Evolutionary conservation across 2,797 vertebrate species (phyloP), one percentile per base, ranked within the genome.

Genomic region (Sus cebifrons): DNA sequence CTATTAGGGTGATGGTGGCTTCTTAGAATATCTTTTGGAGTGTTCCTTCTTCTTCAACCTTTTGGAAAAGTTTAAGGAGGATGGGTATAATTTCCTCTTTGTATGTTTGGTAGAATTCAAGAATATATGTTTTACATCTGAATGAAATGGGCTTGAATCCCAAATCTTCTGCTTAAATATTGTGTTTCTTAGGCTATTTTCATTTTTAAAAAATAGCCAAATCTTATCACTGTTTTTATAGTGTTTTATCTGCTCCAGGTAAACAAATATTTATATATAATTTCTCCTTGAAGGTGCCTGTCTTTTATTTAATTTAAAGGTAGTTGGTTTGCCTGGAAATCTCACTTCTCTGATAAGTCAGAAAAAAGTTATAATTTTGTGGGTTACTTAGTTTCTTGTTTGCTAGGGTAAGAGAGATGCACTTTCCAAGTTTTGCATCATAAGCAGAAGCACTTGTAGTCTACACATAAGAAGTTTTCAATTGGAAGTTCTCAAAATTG

Each of bases 381-480:
- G 73, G 36, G 36, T 89, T 71, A 75, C 49, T 93, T 40, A 44
- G 10, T 29, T 81, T 78, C 21, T 73, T 73, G 10, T 78, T 95
- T 93, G 49, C 36, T 84, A 67, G 60, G 70, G 23, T 73, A 7
- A 11, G 44, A 60, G 13, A 62, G 4, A 70, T 32, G n/a, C 27
- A 84, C 58, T 77, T 95, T 93, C 25, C 49, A 78, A 58, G 52
- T 83, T 89, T 85, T 87, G 20, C 5, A 13, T 49, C 23, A 79
- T 87, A 58, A 91, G 8, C 56, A 67, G 62, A 71, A 88, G 7
- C 64, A 49, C 40, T 81, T 14, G 9, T 87, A 36, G 36, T 36
- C 36, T 36, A 36, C 36, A 36, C 36, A 36, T 36, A 36, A 36
- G 36, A 36, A 36, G 36, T 36, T 36, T 36, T 36, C 36, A 36